Conservation (phyloP, 2,113 vertebrate species). For the Ivindomyrus marchei region DNA sequence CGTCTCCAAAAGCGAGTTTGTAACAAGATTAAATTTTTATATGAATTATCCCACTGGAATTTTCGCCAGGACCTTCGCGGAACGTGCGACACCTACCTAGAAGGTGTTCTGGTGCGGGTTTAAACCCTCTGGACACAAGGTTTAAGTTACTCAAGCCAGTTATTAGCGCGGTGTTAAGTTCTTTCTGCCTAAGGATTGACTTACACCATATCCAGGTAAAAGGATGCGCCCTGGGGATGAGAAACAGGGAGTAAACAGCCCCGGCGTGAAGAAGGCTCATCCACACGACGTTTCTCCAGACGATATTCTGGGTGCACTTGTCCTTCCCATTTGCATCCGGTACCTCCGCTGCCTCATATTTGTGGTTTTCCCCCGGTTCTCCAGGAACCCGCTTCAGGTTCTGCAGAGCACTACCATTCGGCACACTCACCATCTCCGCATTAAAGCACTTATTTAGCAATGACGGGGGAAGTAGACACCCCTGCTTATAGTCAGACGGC, state of each 20-base stretch:
- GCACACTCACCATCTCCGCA: slow-evolving; percentile 27
- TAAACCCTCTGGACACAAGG: not conserved
- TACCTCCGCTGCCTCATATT: not conserved
- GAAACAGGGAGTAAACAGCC: slow-evolving; percentile 57
- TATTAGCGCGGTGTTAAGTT: not conserved
- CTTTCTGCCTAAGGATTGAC: slow-evolving; percentile 28
- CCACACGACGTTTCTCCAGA: slow-evolving; percentile 66
- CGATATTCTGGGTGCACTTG: slow-evolving; percentile 35
- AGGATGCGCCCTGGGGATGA: slow-evolving; percentile 57
- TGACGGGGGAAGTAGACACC: not conserved
- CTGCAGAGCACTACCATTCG: slow-evolving; percentile 15
- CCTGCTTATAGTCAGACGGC: not conserved
- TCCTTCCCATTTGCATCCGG: slow-evolving; percentile 2
- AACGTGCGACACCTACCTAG: not conserved
- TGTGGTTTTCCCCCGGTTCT: slow-evolving; percentile 18
- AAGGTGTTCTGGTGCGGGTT: not conserved
- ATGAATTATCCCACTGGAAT: not conserved
- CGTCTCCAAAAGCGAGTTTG: not conserved
- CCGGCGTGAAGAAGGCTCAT: slow-evolving; percentile 62
- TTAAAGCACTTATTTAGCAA: not conserved
- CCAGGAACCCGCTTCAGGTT: not conserved
- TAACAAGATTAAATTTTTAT: not conserved
- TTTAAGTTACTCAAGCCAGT: not conserved
- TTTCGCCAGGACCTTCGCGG: not conserved
- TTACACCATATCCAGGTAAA: slow-evolving; percentile 70